A percentile compares a stretch with the other conserved stretches of the same genome.
phyloP scores from a whole-genome alignment of 2,888 invertebrate genomes.

The Drosophila anomelani region DNA sequence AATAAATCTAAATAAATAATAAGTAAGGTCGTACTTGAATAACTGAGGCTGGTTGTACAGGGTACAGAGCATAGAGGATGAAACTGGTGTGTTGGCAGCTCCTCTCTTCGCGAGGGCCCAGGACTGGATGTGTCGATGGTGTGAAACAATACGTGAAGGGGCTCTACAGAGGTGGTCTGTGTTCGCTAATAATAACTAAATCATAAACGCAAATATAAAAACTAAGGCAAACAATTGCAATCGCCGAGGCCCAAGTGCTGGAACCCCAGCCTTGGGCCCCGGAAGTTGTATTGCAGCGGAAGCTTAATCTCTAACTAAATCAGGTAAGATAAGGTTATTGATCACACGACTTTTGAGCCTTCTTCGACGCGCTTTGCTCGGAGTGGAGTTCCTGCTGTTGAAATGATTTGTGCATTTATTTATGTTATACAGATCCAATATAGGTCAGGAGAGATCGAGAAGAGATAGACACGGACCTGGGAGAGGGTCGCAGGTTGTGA shows the following conservation, averaged over 20 bases:
- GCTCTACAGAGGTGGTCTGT: slow-evolving; percentile 12
- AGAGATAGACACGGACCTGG: slow-evolving; percentile 27
- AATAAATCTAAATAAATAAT: slow-evolving; percentile 37
- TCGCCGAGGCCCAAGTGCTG: slow-evolving; percentile 1
- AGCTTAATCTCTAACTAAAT: slow-evolving; percentile 30
- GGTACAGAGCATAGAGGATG: slow-evolving; percentile 31
- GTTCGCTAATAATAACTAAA: slow-evolving; percentile 39
- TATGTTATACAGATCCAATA: slow-evolving; percentile 32
- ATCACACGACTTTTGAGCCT: slow-evolving; percentile 46
- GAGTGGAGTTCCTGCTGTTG: slow-evolving; percentile 19
- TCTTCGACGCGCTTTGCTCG: slow-evolving; percentile 56
- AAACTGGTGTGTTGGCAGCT: slow-evolving; percentile 31
- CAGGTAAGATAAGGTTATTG: slow-evolving; percentile 24
- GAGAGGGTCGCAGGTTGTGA: slow-evolving; percentile 12
- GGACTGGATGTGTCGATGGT: slow-evolving; percentile 8
- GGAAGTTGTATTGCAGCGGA: slow-evolving; percentile 1
- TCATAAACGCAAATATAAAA: slow-evolving; percentile 34
- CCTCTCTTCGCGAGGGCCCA: background rate
- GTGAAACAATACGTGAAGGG: slow-evolving; percentile 11
- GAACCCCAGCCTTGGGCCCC: slow-evolving; percentile 7
- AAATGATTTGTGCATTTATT: slow-evolving; percentile 74
- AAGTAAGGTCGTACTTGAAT: slow-evolving; percentile 20
- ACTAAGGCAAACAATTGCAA: slow-evolving; percentile 6
- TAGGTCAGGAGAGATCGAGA: slow-evolving; percentile 19
- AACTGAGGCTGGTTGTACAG: slow-evolving; percentile 40